phyloP scores from a whole-genome alignment of 1,140 invertebrate genomes.

The Brachystomella parvula region DNA sequence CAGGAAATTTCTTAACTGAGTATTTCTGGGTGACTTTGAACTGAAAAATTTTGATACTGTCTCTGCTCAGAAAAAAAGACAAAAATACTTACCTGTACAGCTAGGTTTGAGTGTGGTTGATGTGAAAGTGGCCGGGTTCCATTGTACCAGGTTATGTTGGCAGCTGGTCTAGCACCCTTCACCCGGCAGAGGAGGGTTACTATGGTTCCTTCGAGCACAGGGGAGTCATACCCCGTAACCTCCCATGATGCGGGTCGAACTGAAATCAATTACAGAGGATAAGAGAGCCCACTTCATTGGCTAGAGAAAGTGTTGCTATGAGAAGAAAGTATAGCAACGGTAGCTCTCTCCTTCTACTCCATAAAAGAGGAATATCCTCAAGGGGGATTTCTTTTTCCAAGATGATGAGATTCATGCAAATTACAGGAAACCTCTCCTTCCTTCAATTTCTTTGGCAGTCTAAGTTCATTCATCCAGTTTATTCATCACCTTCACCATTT shows the following conservation, averaged over 20 bases:
- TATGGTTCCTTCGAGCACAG: slow-evolving; percentile 66
- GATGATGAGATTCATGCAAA: slow-evolving; percentile 27
- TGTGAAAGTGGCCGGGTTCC: slow-evolving; percentile 47
- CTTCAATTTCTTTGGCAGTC: not conserved
- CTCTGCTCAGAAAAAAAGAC: not conserved
- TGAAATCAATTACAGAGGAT: slow-evolving; percentile 47
- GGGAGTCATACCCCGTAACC: slow-evolving; percentile 60
- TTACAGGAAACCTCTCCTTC: slow-evolving; percentile 10
- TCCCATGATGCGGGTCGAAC: slow-evolving; percentile 67
- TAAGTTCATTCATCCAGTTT: not conserved
- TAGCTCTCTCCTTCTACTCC: not conserved
- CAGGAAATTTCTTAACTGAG: no score
- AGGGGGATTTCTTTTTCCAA: slow-evolving; percentile 5
- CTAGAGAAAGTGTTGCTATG: not conserved
- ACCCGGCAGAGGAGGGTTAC: slow-evolving; percentile 67
- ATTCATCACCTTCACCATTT: not conserved
- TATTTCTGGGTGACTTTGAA: no score
- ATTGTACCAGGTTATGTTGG: slow-evolving; percentile 76
- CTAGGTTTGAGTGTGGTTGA: slow-evolving; percentile 34
- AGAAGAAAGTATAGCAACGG: not conserved
- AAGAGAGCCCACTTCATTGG: not conserved
- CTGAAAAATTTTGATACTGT: no score
- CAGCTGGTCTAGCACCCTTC: slow-evolving; percentile 66
- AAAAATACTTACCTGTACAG: slow-evolving; percentile 35
- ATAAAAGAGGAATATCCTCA: slow-evolving; percentile 14